Percentiles rank a stretch among this genome's conserved stretches.
Conservation (phyloP, 1,140 invertebrate species). For the Brachionus rubens region DNA sequence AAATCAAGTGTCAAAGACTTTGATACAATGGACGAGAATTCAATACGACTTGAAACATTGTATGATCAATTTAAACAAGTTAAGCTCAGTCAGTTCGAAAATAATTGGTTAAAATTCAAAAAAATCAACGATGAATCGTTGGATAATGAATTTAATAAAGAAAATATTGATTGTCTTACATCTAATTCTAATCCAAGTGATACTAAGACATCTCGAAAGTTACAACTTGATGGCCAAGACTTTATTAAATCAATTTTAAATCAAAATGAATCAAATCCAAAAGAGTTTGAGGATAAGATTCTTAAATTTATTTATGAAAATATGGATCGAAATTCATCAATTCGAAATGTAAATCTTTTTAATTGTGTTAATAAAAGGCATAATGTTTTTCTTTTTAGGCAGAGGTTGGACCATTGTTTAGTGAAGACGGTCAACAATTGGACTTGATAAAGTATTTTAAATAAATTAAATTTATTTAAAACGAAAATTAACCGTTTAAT, state of each 20-base stretch:
- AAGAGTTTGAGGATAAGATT: constrained; percentile 1
- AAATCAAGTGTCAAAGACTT: not conserved
- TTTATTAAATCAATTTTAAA: not conserved
- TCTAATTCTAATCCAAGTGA: not conserved
- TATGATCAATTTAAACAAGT: not conserved
- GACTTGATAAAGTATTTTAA: constrained; percentile 7
- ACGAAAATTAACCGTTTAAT: not conserved
- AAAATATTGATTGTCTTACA: constrained; percentile 5
- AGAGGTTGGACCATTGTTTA: constrained; percentile 2
- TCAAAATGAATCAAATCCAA: not conserved
- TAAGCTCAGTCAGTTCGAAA: constrained; percentile 11
- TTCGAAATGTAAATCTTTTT: constrained; percentile 2
- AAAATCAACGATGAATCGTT: not conserved
- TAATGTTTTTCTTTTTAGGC: not conserved
- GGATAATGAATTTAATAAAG: constrained; percentile 24
- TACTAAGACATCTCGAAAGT: not conserved
- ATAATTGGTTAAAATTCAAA: constrained; percentile 2
- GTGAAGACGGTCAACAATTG: not conserved
- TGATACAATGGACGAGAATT: not conserved
- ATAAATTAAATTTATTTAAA: not conserved
- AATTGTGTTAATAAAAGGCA: not conserved
- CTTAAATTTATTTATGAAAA: constrained; percentile 27
- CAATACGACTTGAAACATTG: not conserved
- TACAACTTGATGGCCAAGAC: constrained; percentile 1
- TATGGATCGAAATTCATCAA: not conserved